A percentile compares a stretch with the other conserved stretches of the same genome.
Conservation (phyloP, 2,113 vertebrate genomes). For the Solenodon paradoxus region DNA sequence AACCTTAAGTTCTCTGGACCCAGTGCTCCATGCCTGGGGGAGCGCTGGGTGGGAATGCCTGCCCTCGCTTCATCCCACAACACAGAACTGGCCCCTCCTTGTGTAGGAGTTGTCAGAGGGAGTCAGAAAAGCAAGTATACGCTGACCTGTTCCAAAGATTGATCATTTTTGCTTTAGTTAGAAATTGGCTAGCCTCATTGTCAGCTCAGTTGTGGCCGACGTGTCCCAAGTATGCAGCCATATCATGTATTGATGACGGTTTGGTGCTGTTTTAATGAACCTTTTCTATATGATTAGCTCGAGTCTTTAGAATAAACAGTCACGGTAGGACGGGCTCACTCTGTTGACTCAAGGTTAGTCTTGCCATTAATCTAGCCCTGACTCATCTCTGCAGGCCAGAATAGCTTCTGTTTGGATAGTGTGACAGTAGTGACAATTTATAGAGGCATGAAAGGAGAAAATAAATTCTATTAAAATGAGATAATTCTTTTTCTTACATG, state of each 20-base stretch:
- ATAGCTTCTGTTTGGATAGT: not conserved
- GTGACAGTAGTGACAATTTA: not conserved
- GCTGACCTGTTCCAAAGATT: not conserved
- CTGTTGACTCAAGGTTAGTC: not conserved
- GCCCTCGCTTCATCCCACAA: not conserved
- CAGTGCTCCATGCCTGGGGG: not conserved
- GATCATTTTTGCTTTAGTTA: slow-evolving; percentile 39
- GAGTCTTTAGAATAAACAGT: not conserved
- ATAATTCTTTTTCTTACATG: not conserved
- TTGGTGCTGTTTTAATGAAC: slow-evolving; percentile 4
- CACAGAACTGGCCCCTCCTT: not conserved
- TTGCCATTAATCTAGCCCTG: not conserved
- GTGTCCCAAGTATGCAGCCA: not conserved
- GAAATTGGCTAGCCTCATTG: not conserved
- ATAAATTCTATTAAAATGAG: not conserved
- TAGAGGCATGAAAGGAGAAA: not conserved
- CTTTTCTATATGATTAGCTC: not conserved
- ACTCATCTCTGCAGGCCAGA: not conserved
- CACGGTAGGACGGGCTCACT: not conserved
- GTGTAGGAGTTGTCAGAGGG: not conserved
- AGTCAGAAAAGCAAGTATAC: not conserved
- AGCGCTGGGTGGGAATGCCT: not conserved
- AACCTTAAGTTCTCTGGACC: not conserved
- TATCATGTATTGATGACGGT: slow-evolving; percentile 5
- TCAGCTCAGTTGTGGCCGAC: slow-evolving; percentile 11